A percentile compares a stretch with the other conserved stretches of the same genome.
Conservation (phyloP, 2,797 vertebrate species). For the Eptatretus atami region DNA sequence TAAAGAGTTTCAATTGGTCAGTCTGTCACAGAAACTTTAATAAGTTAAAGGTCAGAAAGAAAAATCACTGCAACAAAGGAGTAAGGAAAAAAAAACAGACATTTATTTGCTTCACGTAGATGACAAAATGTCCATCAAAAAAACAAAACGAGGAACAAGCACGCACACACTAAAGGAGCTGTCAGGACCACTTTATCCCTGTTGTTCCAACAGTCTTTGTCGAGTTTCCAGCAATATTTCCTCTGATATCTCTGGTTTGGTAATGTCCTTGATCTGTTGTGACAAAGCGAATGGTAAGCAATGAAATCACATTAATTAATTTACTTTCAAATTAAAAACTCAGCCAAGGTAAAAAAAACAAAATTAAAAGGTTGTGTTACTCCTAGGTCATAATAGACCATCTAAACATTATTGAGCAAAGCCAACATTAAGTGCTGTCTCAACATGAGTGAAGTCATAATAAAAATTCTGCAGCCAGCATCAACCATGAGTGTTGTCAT, state of each 20-base stretch:
- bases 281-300: neutral
- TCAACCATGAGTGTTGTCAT: too few species aligned
- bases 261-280: slow-evolving; percentile 58
- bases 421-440: neutral
- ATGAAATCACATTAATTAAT: neutral
- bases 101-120: too few species aligned
- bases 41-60: too few species aligned
- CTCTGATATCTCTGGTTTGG: slow-evolving; percentile 68
- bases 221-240: slow-evolving; percentile 59
- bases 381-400: neutral
- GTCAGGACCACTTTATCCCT: slow-evolving; percentile 19
- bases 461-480: too few species aligned
- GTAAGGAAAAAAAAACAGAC: too few species aligned
- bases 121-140: too few species aligned
- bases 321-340: neutral
- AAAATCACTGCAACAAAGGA: too few species aligned
- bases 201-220: slow-evolving; percentile 47
- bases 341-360: neutral
- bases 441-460: too few species aligned
- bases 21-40: too few species aligned
- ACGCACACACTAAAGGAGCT: too few species aligned
- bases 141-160: too few species aligned
- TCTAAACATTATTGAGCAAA: neutral
- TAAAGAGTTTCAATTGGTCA: too few species aligned
- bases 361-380: neutral